Percentiles rank a stretch among this genome's conserved stretches.
These are phyloP conservation scores for Catostomus latipinnis DNA, from an alignment of 2,797 vertebrate genomes.

Conservation along the genomic window DNA sequence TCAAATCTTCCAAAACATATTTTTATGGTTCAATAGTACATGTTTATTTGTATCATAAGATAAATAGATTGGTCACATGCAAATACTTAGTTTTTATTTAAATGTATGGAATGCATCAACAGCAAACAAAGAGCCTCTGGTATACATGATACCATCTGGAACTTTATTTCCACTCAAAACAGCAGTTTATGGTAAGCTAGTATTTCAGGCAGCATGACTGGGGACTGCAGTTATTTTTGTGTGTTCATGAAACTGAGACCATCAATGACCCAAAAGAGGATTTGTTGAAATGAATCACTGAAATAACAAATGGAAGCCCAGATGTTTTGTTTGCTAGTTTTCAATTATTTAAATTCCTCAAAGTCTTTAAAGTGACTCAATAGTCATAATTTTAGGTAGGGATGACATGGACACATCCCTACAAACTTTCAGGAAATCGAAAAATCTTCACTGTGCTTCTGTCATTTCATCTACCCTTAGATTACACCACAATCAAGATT, in stretches of 20 bases:
- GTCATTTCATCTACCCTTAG: too few relatives aligned
- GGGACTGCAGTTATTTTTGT: neutral
- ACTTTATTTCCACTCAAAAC: constrained; percentile 8
- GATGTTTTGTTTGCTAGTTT: neutral
- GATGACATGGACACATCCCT: too few relatives aligned
- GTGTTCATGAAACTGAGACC: constrained; percentile 15
- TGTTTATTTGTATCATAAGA: constrained; percentile 6
- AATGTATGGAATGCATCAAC: neutral
- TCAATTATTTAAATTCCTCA: constrained; percentile 21
- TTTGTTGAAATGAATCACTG: constrained; percentile 34
- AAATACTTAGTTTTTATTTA: constrained; percentile 12
- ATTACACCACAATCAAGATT: too few relatives aligned
- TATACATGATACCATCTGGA: constrained; percentile 28
- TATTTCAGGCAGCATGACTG: constrained; percentile 4
- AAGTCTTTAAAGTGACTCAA: constrained; percentile 4
- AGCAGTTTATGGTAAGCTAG: neutral
- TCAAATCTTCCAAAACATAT: neutral
- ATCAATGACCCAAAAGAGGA: constrained; percentile 40
- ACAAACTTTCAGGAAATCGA: too few relatives aligned
- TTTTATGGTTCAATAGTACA: constrained; percentile 6
- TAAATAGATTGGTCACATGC: neutral
- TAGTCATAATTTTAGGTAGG: too few relatives aligned
- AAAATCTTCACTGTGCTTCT: too few relatives aligned
- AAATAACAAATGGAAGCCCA: constrained; percentile 18
- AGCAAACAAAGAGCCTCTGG: constrained; percentile 6